phyloP scores from a whole-genome alignment of 2,888 invertebrate genomes.

The Cerastis rubricosa region DNA sequence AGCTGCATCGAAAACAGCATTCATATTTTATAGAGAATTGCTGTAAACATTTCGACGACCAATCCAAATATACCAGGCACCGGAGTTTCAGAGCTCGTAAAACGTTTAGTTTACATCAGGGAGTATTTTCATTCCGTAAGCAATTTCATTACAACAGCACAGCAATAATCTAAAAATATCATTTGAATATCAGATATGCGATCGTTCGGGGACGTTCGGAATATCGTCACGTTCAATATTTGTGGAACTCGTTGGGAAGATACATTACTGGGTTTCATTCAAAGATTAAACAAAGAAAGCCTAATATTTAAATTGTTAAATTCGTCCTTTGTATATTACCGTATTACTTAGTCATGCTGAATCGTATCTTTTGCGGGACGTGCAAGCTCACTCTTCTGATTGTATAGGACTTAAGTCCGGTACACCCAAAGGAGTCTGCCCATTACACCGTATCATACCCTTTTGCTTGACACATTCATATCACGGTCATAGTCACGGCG shows the following conservation, averaged over 20 bases:
- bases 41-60: conserved; percentile 47
- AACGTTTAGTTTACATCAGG: conserved; percentile 64
- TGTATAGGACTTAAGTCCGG: neutral
- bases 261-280: conserved; percentile 23
- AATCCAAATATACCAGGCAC: conserved; percentile 60
- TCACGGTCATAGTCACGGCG: too few relatives aligned
- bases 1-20: conserved; percentile 16
- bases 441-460: neutral
- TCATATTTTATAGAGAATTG: conserved; percentile 22
- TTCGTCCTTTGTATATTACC: neutral
- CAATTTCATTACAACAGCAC: conserved; percentile 61
- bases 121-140: conserved; percentile 61
- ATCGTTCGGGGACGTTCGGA: conserved; percentile 41
- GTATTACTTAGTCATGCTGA: neutral
- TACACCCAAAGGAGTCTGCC: neutral
- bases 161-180: conserved; percentile 69
- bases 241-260: conserved; percentile 21
- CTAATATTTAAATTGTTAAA: neutral
- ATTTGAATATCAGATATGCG: conserved; percentile 50
- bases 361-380: neutral
- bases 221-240: conserved; percentile 42
- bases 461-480: neutral
- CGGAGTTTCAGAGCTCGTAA: conserved; percentile 57
- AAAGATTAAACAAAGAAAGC: neutral
- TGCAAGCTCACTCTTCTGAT: neutral